Conservation (phyloP, 64 coral and sea anemone genomes). For the Porites australiensis region DNA sequence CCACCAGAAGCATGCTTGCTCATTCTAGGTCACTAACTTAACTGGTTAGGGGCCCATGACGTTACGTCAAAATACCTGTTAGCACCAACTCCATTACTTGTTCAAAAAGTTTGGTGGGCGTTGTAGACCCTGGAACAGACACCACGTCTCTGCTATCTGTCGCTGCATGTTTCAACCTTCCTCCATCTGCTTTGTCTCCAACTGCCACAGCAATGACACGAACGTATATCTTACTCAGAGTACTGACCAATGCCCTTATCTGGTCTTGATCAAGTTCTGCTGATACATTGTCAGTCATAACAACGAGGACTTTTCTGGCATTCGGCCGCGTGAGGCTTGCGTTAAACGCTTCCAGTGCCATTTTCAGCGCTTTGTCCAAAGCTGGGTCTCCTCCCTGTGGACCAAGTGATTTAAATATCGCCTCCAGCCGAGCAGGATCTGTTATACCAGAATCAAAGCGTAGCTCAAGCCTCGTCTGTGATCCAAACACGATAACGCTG, state of each 20-base stretch:
- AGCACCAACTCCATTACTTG: slow-evolving; percentile 68
- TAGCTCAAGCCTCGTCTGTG: slow-evolving; percentile 10
- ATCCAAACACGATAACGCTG: slow-evolving; percentile 80
- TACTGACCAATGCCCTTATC: slow-evolving; percentile 26
- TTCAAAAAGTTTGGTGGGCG: slow-evolving; percentile 61
- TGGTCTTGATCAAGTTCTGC: slow-evolving; percentile 8
- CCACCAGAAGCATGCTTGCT: too few species aligned
- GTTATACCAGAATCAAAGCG: neutral
- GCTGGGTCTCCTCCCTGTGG: slow-evolving; percentile 47
- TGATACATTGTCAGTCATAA: slow-evolving; percentile 77
- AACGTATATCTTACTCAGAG: slow-evolving; percentile 33
- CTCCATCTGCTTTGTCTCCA: slow-evolving; percentile 50
- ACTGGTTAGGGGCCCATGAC: too few species aligned
- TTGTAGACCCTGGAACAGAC: slow-evolving; percentile 12
- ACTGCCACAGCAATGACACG: slow-evolving; percentile 80
- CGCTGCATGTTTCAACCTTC: slow-evolving; percentile 47
- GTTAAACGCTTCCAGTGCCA: slow-evolving; percentile 55
- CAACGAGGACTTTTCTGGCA: slow-evolving; percentile 76
- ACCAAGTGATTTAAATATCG: neutral
- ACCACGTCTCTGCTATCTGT: slow-evolving; percentile 64
- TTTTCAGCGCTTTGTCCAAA: slow-evolving; percentile 71
- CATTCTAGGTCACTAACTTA: too few species aligned
- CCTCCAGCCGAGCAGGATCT: neutral
- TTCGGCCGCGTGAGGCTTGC: slow-evolving; percentile 43
- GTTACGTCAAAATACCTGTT: slow-evolving; percentile 34